Evolutionary conservation across 2,113 vertebrate genomes (phyloP).

Genomic region (Varanus komodoensis): DNA sequence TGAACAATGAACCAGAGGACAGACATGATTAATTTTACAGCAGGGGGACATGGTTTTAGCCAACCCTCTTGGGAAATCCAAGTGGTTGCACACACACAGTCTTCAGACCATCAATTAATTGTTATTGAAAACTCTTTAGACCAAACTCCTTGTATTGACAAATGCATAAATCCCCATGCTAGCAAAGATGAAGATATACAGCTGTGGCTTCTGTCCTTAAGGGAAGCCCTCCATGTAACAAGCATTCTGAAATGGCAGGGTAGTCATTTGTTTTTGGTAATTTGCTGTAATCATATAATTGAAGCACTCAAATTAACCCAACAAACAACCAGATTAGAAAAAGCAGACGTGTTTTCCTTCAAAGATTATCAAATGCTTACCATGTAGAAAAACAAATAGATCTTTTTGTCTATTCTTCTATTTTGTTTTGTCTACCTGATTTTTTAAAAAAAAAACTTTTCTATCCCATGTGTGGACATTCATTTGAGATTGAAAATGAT

Average conservation of each 20-base stretch:
- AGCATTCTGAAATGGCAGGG: background rate
- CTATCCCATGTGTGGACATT: background rate
- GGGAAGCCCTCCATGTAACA: background rate
- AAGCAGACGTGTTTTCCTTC: background rate
- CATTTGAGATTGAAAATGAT: constrained; percentile 5
- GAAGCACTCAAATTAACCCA: background rate
- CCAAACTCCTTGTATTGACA: constrained; percentile 29
- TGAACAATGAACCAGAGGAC: constrained; percentile 32
- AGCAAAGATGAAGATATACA: background rate
- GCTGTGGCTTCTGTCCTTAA: background rate
- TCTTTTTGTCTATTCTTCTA: too few species aligned
- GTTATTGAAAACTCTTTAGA: constrained; percentile 51
- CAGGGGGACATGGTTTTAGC: constrained; percentile 20
- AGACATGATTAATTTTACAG: constrained; percentile 43
- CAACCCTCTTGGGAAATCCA: constrained; percentile 42
- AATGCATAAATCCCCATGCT: constrained; percentile 13
- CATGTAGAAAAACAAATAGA: background rate
- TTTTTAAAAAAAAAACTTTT: background rate
- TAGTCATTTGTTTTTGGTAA: background rate
- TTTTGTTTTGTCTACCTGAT: too few species aligned
- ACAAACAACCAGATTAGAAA: background rate
- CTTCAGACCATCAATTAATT: constrained; percentile 58
- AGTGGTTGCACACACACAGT: constrained; percentile 40
- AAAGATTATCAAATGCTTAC: background rate
- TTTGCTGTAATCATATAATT: background rate